A percentile compares a stretch with the other conserved stretches of the same genome.
These are phyloP conservation scores for Petrocephalus schoutedeni DNA, from an alignment of 2,797 vertebrate species.

Conservation along the genomic window DNA sequence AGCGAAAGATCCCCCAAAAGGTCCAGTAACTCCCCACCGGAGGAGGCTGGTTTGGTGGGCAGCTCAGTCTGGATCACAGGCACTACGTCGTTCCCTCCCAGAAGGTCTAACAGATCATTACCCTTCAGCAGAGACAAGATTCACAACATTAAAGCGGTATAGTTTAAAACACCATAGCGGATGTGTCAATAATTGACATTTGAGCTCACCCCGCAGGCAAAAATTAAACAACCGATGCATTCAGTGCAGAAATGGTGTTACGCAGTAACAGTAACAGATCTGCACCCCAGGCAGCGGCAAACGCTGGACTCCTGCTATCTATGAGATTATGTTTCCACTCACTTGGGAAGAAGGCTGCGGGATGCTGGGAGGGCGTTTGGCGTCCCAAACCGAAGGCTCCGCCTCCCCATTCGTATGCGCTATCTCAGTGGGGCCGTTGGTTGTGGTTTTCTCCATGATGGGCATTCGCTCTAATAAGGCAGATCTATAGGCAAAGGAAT, in stretches of 20 bases:
- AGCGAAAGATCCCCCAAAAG: slow-evolving; percentile 89
- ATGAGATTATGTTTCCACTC: slow-evolving; percentile 27
- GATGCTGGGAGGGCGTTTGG: slow-evolving; percentile 76
- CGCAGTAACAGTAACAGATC: neutral
- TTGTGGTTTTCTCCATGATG: slow-evolving; percentile 91
- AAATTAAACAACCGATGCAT: neutral
- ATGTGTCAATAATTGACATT: neutral
- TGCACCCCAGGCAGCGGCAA: neutral
- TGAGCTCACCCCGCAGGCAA: neutral
- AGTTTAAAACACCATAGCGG: neutral
- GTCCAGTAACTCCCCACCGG: slow-evolving; percentile 92
- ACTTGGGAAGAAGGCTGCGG: slow-evolving; percentile 84
- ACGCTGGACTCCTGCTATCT: neutral
- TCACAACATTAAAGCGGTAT: neutral
- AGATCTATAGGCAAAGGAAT: slow-evolving; percentile 60
- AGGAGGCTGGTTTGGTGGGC: slow-evolving; percentile 79
- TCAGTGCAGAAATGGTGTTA: neutral
- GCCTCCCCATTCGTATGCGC: slow-evolving; percentile 94
- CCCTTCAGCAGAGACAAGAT: slow-evolving; percentile 61
- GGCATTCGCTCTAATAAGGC: slow-evolving; percentile 98
- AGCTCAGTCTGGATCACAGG: slow-evolving; percentile 84
- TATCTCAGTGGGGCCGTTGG: slow-evolving; percentile 89
- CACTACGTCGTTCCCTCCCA: slow-evolving; percentile 86
- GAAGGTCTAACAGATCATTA: slow-evolving; percentile 90
- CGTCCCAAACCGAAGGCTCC: slow-evolving; percentile 79